Conservation (phyloP, 2,797 vertebrate species). For the Scolopax rusticola region DNA sequence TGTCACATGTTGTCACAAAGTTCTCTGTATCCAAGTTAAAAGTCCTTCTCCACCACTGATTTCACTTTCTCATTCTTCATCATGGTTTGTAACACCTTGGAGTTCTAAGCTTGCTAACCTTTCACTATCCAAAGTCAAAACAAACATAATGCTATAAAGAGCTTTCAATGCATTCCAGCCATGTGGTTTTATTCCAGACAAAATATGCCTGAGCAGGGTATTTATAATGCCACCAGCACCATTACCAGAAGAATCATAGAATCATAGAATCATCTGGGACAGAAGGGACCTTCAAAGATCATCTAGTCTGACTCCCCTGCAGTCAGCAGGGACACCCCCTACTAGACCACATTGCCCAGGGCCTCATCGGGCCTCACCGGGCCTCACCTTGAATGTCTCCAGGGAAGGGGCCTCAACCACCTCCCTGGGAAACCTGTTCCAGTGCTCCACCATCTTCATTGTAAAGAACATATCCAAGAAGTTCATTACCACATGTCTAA, state of each 20-base stretch:
- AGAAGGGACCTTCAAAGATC: too few species aligned
- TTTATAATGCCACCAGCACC: background rate
- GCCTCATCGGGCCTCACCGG: too few species aligned
- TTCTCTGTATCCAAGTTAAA: background rate
- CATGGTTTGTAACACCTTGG: background rate
- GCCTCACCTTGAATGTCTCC: too few species aligned
- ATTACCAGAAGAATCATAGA: background rate
- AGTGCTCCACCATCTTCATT: too few species aligned
- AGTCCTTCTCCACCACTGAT: background rate
- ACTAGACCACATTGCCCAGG: too few species aligned
- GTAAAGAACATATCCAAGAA: too few species aligned
- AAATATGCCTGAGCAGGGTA: background rate
- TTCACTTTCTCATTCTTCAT: background rate
- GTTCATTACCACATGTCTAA: background rate
- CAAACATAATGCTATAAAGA: background rate
- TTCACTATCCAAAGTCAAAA: background rate
- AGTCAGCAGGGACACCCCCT: too few species aligned
- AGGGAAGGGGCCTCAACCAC: too few species aligned
- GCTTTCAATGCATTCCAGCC: background rate
- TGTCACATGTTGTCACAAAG: background rate
- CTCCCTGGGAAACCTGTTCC: too few species aligned
- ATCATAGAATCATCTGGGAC: too few species aligned
- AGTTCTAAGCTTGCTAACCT: background rate
- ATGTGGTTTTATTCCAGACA: background rate
- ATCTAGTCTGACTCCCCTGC: too few species aligned